Evolutionary conservation across 92 coral and sea anemone species (phyloP), one percentile per base, ranked within the genome.

Genomic region (Galaxea fascicularis): DNA sequence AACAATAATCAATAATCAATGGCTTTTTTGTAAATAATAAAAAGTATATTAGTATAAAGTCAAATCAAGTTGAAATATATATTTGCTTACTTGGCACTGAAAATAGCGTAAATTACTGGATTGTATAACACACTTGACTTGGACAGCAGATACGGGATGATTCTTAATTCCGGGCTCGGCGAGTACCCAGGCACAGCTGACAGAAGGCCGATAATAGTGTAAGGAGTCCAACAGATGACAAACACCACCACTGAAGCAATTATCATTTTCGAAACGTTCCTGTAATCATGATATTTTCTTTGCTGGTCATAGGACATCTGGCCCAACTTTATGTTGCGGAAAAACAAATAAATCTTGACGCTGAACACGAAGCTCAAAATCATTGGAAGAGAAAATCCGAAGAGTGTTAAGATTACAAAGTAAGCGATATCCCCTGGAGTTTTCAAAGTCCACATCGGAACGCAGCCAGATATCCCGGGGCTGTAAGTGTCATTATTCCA

Each of bases 41-140:
- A 35, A 35, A 35, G 41, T 35, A 35, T 35, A 35, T 35, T 2
- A 6, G 41, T 35, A 6, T 35, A 35, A 35, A 35, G 41, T 6
- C 41, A 35, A 35, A 35, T 2, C 2, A 35, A 35, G 6, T 35
- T 6, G 6, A 35, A 35, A 35, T 35, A 2, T 35, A 35, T 18
- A 4, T 56, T 56, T 21, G 30, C 78, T 54, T 74, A 74, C 78
- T 30, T 74, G 62, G 64, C 64, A 16, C 25, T 74, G 17, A 74
- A 74, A 12, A 53, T 30, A 14, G 64, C 63, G 64, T 52, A 74
- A 20, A 74, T 74, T 1, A 74, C 15, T 0, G 78, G 65, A 28
- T 52, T 52, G 62, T 28, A 52, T 6, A 74, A 64, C 8, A 52
- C 64, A n/a, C 78, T 52, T 54, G 78, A 26, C 25, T 74, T 74